Base-by-base conservation (phyloP, 2,113 vertebrate genomes). In the Bufo gargarizans region DNA sequence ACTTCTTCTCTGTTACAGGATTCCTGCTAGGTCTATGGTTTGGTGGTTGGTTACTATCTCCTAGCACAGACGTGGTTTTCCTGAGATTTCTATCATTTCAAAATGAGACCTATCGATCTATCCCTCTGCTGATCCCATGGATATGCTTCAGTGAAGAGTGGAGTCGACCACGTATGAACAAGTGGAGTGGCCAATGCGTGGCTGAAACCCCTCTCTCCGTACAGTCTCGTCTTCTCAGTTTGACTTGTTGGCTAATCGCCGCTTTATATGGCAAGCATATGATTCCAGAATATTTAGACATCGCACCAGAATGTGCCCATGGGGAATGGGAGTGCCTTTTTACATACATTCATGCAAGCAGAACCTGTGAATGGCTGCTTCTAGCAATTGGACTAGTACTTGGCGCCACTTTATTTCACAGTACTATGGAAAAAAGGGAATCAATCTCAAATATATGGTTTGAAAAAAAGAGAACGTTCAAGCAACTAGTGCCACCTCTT, bases 11-110 rank as follows among this genome's bases (percentile, higher is more conserved):
- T 63, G 14, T 87, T 69, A 10, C 91, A 96, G 96, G 86, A 50
- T 94, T 94, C 84, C 90, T 96, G 80, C 47, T 87, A 81, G 74
- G 90, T 74, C 83, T 95, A 59, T 93, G 90, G 89, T 90, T 19
- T 86, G 85, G 85, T 93, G 92, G 92, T 22, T 92, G 56, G 72
- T 17, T 4, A 86, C 79, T 91, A 13, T 56, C 90, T 17, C 33
- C 59, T 0, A 69, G 84, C 0, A 61, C 89, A 3, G 93, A 95
- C 0, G 43, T 92, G 85, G 91, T 95, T 10, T 92, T 94, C 43
- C 90, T 96, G 71, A 94, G 93, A 78, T 94, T 94, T 91, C 91
- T 95, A 85, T 91, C 95, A 43, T 95, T 96, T 77, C 92, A 95
- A 55, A 91, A 94, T 87, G 91, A 94, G 89, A 92, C 92, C 2